These are phyloP conservation scores for Platalea minor DNA, from an alignment of 2,797 vertebrate genomes.

Conservation along the genomic window DNA sequence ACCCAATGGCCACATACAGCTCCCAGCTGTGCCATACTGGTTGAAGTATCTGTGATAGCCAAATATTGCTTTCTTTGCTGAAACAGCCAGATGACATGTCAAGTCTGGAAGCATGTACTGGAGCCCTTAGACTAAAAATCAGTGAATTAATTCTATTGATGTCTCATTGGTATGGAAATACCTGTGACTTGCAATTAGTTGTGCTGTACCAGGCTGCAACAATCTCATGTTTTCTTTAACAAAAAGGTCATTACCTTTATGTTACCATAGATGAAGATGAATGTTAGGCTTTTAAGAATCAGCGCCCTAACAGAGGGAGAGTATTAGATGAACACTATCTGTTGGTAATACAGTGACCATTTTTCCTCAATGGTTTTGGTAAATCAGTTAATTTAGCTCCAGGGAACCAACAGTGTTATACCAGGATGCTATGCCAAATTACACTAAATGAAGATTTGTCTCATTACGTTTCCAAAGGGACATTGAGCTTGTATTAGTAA, in stretches of 20 bases:
- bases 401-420: not conserved
- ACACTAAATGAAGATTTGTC: not conserved
- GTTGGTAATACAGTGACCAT: not conserved
- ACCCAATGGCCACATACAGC: not conserved
- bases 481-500: not conserved
- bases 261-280: not conserved
- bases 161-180: not conserved
- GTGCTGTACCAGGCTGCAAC: not conserved
- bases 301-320: not conserved
- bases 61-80: not conserved
- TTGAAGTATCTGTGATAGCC: not conserved
- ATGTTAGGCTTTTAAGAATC: not conserved
- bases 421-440: not conserved
- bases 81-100: not conserved
- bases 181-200: not conserved
- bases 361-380: not conserved
- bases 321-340: not conserved
- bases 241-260: not conserved
- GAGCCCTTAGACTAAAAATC: not conserved
- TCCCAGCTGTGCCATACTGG: not conserved
- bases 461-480: not conserved
- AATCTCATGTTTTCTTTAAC: not conserved
- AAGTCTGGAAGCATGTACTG: not conserved
- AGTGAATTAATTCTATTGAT: not conserved
- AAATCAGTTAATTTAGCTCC: not conserved